Evolutionary conservation across 2,888 invertebrate species (phyloP), one percentile per base, ranked within the genome.

Genomic region (Schizotus pectinicornis): DNA sequence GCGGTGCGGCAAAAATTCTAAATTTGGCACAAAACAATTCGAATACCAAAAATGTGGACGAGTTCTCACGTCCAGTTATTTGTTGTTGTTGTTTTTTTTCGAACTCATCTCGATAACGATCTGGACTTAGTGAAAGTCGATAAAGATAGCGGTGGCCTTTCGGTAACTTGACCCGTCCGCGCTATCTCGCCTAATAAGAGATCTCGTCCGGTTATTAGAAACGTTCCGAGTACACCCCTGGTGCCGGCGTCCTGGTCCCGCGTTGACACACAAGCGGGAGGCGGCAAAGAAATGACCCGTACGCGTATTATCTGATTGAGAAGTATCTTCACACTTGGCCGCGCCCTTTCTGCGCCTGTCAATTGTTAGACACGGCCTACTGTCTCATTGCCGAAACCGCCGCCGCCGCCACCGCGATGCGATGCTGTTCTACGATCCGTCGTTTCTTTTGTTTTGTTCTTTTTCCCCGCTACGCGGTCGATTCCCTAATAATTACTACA

Each of bases 241-340:
- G 9, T 14, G 38, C 31, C n/a, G 33, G 53, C 32, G 41, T 51
- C 45, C 61, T 39, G 34, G 51, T 55, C 54, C 64, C 42, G 61
- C 58, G 60, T 67, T 68, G 67, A 67, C 63, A 63, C 59, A 55
- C 56, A 61, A 56, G 43, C 57, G 55, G 63, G 69, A 68, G 69
- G 72, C 70, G 71, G 67, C 68, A 66, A 71, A 69, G 70, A 73
- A 73, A 73, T 73, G 73, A 72, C 69, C 73, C 72, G 71, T 67
- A 67, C 71, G 64, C 60, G 61, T 65, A 72, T 73, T 72, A 72
- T 73, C 73, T 69, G 72, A 72, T 73, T 64, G 68, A 68, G 68
- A 69, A 67, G 70, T 73, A 73, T 73, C 72, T 73, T 73, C 66
- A 73, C 73, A 68, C 68, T 70, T 67, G 69, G 73, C 63, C 70